Percentiles rank a stretch among this genome's conserved stretches.
These are phyloP conservation scores for Dysdera silvatica DNA, from an alignment of 1,140 invertebrate species.

Conservation along the genomic window DNA sequence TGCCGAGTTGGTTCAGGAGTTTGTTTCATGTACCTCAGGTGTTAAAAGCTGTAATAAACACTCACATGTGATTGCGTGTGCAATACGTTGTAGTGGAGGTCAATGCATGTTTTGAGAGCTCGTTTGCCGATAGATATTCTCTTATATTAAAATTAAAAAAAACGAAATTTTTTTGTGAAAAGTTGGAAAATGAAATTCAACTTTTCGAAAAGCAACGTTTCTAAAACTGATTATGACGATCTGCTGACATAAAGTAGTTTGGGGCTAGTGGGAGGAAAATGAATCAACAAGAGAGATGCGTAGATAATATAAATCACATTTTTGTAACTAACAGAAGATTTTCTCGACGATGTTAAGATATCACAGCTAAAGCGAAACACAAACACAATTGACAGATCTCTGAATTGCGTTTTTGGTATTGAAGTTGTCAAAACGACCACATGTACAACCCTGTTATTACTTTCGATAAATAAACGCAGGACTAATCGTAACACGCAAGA, in stretches of 20 bases:
- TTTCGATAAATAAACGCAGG: slow-evolving; percentile 10
- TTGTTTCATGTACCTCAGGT: no score
- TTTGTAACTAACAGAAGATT: slow-evolving; percentile 6
- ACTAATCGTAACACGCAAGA: no score
- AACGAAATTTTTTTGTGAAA: no score
- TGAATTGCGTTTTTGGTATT: slow-evolving; percentile 20
- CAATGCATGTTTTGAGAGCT: no score
- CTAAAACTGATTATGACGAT: neutral
- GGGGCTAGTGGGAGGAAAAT: neutral
- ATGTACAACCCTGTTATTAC: slow-evolving; percentile 24
- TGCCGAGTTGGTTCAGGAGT: no score
- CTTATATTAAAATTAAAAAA: no score
- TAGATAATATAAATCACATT: neutral
- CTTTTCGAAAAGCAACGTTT: neutral
- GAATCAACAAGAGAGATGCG: neutral
- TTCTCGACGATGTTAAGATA: slow-evolving; percentile 14
- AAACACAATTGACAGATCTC: slow-evolving; percentile 24
- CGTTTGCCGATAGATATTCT: no score
- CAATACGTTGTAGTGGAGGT: no score
- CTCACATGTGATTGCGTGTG: no score
- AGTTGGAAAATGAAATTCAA: neutral
- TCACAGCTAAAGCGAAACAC: slow-evolving; percentile 28
- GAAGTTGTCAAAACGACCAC: slow-evolving; percentile 7
- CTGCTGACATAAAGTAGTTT: neutral
- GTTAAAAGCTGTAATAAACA: no score